Conservation (phyloP, 2,888 invertebrate species). For the Serripes groenlandicus region DNA sequence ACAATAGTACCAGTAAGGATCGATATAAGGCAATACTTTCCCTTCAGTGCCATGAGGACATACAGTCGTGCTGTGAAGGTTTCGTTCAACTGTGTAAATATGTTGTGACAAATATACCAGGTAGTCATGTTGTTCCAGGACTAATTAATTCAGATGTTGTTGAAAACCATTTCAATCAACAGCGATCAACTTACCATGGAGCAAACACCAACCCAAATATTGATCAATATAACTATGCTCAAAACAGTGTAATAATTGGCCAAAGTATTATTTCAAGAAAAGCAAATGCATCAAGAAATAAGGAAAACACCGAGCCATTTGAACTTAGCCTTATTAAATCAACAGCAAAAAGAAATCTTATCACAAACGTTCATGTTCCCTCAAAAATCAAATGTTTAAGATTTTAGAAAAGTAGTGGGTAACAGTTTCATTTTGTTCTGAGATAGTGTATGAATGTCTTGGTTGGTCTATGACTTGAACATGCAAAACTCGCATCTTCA, state of each 20-base stretch:
- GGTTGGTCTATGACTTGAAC: too few species aligned
- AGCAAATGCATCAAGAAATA: constrained; percentile 16
- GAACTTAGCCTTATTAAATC: too few species aligned
- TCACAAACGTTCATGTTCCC: too few species aligned
- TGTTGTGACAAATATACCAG: not conserved
- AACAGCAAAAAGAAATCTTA: too few species aligned
- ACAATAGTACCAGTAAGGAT: not conserved
- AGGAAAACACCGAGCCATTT: not conserved
- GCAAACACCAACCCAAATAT: constrained; percentile 43
- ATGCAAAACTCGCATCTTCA: too few species aligned
- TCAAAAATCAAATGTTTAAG: too few species aligned
- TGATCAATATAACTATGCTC: constrained; percentile 14
- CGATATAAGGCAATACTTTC: constrained; percentile 20
- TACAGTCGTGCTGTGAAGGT: constrained; percentile 29
- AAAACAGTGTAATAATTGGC: constrained; percentile 40
- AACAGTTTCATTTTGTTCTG: too few species aligned
- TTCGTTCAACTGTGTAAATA: constrained; percentile 10
- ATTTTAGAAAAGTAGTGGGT: too few species aligned
- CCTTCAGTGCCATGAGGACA: constrained; percentile 32
- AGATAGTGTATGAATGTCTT: too few species aligned
- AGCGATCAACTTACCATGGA: constrained; percentile 38
- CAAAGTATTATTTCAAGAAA: constrained; percentile 40
- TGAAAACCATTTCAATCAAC: constrained; percentile 51
- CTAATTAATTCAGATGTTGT: constrained; percentile 42
- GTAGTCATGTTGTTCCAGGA: constrained; percentile 2